Conservation (phyloP, 2,113 vertebrate species). For the Clarias batrachus region DNA sequence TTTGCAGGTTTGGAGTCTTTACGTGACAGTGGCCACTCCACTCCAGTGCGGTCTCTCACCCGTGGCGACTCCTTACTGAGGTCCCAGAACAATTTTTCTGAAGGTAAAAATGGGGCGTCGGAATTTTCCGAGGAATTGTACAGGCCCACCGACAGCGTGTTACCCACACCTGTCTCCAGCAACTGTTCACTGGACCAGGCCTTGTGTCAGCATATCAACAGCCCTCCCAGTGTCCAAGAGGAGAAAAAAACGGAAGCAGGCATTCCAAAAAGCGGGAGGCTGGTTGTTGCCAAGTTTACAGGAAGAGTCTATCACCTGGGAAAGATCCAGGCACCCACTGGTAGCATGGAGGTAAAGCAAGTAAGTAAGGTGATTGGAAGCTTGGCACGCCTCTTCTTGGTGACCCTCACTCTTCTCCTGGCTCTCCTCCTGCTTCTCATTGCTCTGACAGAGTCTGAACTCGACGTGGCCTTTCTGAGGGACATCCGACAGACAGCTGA, state of each 20-base stretch:
- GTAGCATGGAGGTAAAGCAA: constrained; percentile 11
- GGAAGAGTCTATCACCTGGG: constrained; percentile 3
- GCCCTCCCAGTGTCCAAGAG: constrained; percentile 59
- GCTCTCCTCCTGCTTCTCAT: constrained; percentile 31
- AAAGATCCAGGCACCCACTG: constrained; percentile 7
- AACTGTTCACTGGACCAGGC: constrained; percentile 81
- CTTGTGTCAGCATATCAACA: constrained; percentile 66
- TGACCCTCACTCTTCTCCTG: constrained; percentile 3
- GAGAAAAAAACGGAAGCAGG: background rate
- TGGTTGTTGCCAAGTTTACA: constrained; percentile 58
- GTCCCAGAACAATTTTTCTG: background rate
- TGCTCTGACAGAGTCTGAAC: constrained; percentile 92
- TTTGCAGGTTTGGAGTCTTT: constrained; percentile 16
- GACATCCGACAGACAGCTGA: constrained; percentile 96
- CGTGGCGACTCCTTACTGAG: background rate
- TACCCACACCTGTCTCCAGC: constrained; percentile 70
- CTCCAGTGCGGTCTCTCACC: background rate
- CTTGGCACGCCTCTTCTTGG: constrained; percentile 19
- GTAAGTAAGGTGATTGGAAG: constrained; percentile 12
- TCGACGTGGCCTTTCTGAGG: constrained; percentile 94
- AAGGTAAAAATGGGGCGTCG: background rate
- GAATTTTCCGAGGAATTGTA: constrained; percentile 22
- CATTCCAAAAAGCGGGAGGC: background rate
- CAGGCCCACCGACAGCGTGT: background rate
- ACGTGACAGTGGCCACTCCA: constrained; percentile 31